Evolutionary conservation across 2,113 vertebrate species (phyloP), one percentile per base, ranked within the genome.

Genomic region (Oncorhynchus clarkii): DNA sequence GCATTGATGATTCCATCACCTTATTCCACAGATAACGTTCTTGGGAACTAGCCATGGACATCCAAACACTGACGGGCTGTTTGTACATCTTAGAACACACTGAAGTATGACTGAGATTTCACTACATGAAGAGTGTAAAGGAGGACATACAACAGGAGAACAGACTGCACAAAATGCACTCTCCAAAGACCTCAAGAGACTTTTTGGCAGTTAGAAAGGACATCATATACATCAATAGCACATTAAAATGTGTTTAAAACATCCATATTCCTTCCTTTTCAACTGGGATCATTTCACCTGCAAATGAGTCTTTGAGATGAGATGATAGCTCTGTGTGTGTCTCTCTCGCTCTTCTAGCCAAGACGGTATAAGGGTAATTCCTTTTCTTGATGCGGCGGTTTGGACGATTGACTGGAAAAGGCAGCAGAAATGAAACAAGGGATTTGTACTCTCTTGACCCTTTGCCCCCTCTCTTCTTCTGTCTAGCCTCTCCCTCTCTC

Each of bases 1-100:
- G 65, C 62, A 69, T 34, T 20, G 78, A 83, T 77, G 71, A 83
- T 76, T 87, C 81, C 78, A 79, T 81, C 73, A 60, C 71, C 70
- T 77, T 49, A 26, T 69, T 70, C 9, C 51, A 82, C 68, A 66
- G 81, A 88, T 82, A 88, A 78, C 72, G 78, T 70, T 68, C 16
- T 18, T 54, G 51, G 51, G 51, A 54, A 14, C 51, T 54, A 54
- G 51, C 51, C 51, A 18, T 54, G 4, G 16, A 18, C 77, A 72
- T 24, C 12, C 4, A 16, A 67, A 67, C 65, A 67, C 26, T 29
- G 27, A 26, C 5, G 11, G 3, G 8, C 64, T 54, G 29, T 67
- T 29, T 31, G 26, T 29, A 29, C 27, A 45, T 45, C 39, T 29
- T 1, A 67, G 65, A 67, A 31, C 24, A 29, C 65, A 29, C 26